A percentile compares a stretch with the other conserved stretches of the same genome.
phyloP scores from a whole-genome alignment of 2,113 vertebrate species.

The Anarrhichthys ocellatus region DNA sequence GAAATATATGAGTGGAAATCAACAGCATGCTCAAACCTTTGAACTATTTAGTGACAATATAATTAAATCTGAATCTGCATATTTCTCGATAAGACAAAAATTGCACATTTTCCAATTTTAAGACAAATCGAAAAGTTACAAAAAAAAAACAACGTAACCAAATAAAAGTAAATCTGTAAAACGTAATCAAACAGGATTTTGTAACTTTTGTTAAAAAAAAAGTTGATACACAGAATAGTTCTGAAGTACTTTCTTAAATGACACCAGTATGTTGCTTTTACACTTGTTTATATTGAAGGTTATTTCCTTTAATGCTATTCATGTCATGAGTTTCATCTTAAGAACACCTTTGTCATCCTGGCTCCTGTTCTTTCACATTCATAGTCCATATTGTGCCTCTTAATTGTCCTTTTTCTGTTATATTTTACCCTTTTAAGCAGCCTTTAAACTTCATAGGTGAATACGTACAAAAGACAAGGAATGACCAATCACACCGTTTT shows the following conservation, averaged over 20 bases:
- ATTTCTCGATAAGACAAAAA: not conserved
- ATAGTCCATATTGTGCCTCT: not conserved
- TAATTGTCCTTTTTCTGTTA: not conserved
- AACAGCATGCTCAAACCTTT: not conserved
- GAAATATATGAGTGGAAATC: not conserved
- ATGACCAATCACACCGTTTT: not conserved
- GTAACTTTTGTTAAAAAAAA: not conserved
- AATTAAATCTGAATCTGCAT: not conserved
- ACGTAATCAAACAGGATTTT: not conserved
- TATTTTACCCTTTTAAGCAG: not conserved
- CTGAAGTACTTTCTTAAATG: not conserved
- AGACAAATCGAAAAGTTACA: not conserved
- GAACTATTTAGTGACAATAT: not conserved
- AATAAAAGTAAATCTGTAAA: not conserved
- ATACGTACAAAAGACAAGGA: not conserved
- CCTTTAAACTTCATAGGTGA: not conserved
- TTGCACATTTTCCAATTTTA: not conserved
- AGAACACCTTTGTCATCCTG: not conserved
- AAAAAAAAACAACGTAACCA: not conserved
- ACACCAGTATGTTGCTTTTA: not conserved
- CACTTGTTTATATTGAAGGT: not conserved
- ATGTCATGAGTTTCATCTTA: not conserved
- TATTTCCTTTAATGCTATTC: not conserved
- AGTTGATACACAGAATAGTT: not conserved
- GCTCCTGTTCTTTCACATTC: not conserved